These are phyloP conservation scores for Noctua pronuba DNA, from an alignment of 2,888 invertebrate genomes.

Conservation along the genomic window DNA sequence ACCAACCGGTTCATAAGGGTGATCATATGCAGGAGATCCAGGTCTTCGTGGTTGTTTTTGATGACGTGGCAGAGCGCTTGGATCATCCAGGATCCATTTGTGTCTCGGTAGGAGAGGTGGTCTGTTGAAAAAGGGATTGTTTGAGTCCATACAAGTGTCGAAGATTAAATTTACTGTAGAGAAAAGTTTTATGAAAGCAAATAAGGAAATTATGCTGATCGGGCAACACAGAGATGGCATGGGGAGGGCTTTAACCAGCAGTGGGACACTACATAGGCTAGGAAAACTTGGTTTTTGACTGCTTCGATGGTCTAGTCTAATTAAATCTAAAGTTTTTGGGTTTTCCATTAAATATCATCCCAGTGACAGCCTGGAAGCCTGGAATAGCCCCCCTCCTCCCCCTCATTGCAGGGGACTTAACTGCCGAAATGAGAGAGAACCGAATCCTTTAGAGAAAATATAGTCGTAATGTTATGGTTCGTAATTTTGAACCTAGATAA, in stretches of 20 bases:
- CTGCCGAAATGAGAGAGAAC: not conserved
- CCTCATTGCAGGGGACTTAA: not conserved
- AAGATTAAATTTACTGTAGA: not conserved
- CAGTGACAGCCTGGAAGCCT: no score
- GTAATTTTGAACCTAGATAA: not conserved
- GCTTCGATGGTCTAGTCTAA: no score
- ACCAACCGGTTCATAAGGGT: conserved; percentile 76
- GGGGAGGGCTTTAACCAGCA: not conserved
- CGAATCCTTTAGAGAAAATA: not conserved
- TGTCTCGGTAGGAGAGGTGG: conserved; percentile 76
- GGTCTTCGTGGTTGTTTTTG: conserved; percentile 64
- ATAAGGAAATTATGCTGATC: not conserved
- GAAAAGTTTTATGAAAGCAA: no score
- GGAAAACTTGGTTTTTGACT: not conserved
- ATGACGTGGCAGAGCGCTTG: conserved; percentile 80
- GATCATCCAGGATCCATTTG: conserved; percentile 80
- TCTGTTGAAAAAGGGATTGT: conserved; percentile 69
- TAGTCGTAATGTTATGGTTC: not conserved
- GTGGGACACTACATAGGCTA: not conserved
- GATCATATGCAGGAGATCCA: conserved; percentile 79
- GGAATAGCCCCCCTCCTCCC: not conserved
- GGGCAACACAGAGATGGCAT: not conserved
- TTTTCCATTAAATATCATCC: not conserved
- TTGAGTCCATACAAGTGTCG: not conserved
- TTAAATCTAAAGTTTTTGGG: not conserved